Conservation (phyloP, 2,797 vertebrate species). For the Hoplostethus mediterraneus region DNA sequence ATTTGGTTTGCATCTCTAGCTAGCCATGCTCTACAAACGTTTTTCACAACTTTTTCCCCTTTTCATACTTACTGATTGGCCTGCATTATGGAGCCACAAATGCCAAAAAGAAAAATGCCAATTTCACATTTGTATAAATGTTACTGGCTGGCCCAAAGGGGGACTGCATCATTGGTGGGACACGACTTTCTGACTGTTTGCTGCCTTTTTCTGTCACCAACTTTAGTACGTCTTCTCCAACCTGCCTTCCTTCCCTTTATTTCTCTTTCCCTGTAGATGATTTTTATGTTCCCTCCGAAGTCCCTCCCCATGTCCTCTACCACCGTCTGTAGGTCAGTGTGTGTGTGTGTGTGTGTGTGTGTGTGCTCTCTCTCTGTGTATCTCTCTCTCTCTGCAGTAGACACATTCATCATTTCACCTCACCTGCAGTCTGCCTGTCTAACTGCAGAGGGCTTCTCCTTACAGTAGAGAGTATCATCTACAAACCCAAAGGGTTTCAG, state of each 20-base stretch:
- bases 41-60: too few species aligned
- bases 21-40: too few species aligned
- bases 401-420: too few species aligned
- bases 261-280: neutral
- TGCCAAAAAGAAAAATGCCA: too few species aligned
- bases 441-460: too few species aligned
- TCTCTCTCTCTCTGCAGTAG: neutral
- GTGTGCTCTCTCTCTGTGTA: neutral
- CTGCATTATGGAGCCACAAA: too few species aligned
- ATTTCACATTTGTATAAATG: neutral
- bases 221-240: neutral
- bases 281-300: neutral
- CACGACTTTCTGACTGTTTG: neutral
- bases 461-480: too few species aligned
- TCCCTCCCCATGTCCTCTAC: conserved; percentile 13
- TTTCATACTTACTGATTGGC: too few species aligned
- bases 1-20: too few species aligned
- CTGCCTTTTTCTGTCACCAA: neutral
- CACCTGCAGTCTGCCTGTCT: too few species aligned
- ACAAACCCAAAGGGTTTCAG: too few species aligned
- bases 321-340: conserved; percentile 31
- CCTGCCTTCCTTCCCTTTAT: neutral
- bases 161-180: neutral
- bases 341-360: conserved; percentile 11
- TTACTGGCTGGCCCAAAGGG: neutral